Base-by-base conservation (phyloP, 2,888 invertebrate genomes). In the Drosophila imparisetae region DNA sequence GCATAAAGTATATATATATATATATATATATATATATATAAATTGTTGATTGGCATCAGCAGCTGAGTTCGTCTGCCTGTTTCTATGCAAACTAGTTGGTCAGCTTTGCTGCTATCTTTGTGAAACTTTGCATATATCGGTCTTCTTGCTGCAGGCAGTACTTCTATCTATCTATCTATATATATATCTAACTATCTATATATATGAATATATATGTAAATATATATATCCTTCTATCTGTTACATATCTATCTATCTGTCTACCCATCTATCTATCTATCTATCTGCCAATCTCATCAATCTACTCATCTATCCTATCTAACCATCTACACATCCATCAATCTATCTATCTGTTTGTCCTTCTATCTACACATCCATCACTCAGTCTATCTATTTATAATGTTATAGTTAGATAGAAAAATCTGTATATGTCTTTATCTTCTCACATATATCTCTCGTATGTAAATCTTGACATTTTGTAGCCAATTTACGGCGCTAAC, bases 381-480 rank as follows among this genome's bases (percentile, higher is more conserved):
- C 13, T 13, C 13, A 13, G 13, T 38, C 18, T 2, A 3, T 10
- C 3, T 30, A 10, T 30, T 0, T 30, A 30, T 3, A n/a, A 4
- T 21, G 4, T 0, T 21, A 7, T 15, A 4, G 1, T 45, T 4
- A 8, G 15, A 24, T 4, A 4, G 15, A 15, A 15, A 45, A 8
- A 45, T 24, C 15, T 15, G 0, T 4, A 15, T 45, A 4, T 4
- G 21, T 15, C 8, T 15, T 24, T 4, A 54, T 15, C 11, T 18
- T n/a, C 4, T 1, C 29, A 24, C 13, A 32, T 29, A 29, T 40
- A 62, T 36, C 54, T 24, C 11, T 24, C 36, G 24, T 42, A 36
- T 55, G 62, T 11, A 24, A 69, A 57, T 48, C 21, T 24, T 38
- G 29, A 55, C 45, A 59, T 54, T 60, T 63, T 42, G 27, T 29